A percentile compares a stretch with the other conserved stretches of the same genome.
Evolutionary conservation across 2,797 vertebrate species (phyloP).

Genomic region (Crypturellus tataupa): DNA sequence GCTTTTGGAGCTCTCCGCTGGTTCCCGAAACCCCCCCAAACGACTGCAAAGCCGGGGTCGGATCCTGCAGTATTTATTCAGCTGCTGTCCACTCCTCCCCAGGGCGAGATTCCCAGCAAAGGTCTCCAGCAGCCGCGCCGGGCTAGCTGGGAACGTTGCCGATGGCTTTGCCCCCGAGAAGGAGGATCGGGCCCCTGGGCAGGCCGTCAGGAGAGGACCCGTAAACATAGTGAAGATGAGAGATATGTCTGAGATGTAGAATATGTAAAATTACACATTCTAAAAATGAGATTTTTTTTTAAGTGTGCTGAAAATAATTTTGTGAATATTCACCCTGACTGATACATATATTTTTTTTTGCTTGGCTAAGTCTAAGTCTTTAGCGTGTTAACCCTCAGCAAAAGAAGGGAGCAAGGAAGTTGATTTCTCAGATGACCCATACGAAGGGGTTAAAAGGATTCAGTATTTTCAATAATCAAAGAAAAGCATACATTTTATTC

Average conservation of each 20-base stretch:
- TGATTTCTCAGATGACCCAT: slow-evolving; percentile 61
- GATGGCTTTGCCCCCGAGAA: not conserved
- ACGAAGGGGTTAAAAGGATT: slow-evolving; percentile 72
- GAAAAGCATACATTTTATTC: slow-evolving; percentile 70
- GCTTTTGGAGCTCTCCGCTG: not conserved
- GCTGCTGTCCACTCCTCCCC: not conserved
- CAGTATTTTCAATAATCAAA: slow-evolving; percentile 73
- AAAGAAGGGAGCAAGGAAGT: slow-evolving; percentile 60
- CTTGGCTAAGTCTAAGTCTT: slow-evolving; percentile 24
- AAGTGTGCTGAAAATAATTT: not conserved
- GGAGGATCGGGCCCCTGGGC: not conserved
- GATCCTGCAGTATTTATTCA: not conserved
- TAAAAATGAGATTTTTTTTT: slow-evolving; percentile 24
- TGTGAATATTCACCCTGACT: not conserved
- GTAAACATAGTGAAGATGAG: not conserved
- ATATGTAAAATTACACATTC: slow-evolving; percentile 14
- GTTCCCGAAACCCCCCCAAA: not conserved
- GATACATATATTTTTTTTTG: not conserved
- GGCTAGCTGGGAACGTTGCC: accelerated
- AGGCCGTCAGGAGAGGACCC: accelerated
- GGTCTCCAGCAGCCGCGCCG: not conserved
- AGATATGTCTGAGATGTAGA: not conserved
- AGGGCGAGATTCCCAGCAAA: not conserved
- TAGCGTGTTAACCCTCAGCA: slow-evolving; percentile 33
- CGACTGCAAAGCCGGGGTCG: not conserved